These are phyloP conservation scores for Dunckerocampus dactyliophorus DNA, from an alignment of 2,113 vertebrate species.

Conservation along the genomic window DNA sequence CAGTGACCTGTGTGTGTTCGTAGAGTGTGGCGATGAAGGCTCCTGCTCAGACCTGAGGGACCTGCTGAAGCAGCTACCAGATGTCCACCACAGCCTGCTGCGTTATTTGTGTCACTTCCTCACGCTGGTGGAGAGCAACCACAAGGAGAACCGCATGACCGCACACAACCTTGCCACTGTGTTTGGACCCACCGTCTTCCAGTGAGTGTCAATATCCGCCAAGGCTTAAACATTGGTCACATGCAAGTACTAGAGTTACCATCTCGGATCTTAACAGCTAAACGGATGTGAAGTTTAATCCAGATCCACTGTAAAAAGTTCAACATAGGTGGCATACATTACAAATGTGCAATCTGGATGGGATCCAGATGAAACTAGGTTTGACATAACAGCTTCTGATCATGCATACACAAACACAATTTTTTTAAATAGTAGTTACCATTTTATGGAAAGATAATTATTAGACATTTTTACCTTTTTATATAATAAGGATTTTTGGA, in stretches of 20 bases:
- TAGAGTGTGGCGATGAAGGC: constrained; percentile 60
- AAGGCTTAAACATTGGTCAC: not conserved
- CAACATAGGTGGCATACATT: too few species aligned
- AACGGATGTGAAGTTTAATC: too few species aligned
- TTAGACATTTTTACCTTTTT: too few species aligned
- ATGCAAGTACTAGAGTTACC: not conserved
- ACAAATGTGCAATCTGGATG: too few species aligned
- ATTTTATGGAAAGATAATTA: too few species aligned
- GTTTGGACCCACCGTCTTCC: constrained; percentile 89
- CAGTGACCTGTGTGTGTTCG: constrained; percentile 4
- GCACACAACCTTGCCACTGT: constrained; percentile 85
- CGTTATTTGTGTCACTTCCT: constrained; percentile 88
- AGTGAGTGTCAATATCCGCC: constrained; percentile 74
- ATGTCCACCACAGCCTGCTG: constrained; percentile 80
- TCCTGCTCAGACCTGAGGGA: constrained; percentile 73
- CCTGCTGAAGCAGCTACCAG: constrained; percentile 79
- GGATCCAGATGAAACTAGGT: too few species aligned
- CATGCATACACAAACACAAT: too few species aligned
- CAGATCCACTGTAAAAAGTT: too few species aligned
- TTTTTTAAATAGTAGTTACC: too few species aligned
- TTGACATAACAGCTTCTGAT: too few species aligned
- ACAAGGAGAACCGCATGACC: constrained; percentile 83
- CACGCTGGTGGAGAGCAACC: constrained; percentile 78
- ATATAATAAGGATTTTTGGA: too few species aligned
- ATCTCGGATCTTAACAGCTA: too few species aligned